phyloP scores from a whole-genome alignment of 2,888 invertebrate genomes.

The Drosophila kuntzei region DNA sequence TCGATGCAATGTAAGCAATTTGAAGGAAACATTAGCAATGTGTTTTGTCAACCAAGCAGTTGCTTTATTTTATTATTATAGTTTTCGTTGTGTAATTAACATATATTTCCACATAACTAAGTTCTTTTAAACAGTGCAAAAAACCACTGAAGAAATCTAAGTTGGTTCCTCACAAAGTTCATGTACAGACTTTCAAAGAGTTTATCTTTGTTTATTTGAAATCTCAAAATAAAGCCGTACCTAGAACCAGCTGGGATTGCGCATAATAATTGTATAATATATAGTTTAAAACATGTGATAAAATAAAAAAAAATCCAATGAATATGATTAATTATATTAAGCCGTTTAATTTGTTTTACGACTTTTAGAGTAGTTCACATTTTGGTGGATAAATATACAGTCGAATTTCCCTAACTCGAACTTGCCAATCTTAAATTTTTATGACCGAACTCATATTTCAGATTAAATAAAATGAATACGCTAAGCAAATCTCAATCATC shows the following conservation, averaged over 20 bases:
- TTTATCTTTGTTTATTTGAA: constrained; percentile 7
- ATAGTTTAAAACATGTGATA: constrained; percentile 69
- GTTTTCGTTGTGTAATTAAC: constrained; percentile 32
- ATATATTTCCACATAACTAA: constrained; percentile 23
- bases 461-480: not conserved
- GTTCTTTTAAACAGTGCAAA: constrained; percentile 24
- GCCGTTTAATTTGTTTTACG: not conserved
- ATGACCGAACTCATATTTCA: no score
- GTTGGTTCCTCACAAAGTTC: constrained; percentile 21
- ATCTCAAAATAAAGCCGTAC: constrained; percentile 21
- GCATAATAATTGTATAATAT: constrained; percentile 41
- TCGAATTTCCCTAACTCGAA: not conserved
- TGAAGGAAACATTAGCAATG: constrained; percentile 23
- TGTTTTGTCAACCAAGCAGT: constrained; percentile 33
- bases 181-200: constrained; percentile 12
- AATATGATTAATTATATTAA: constrained; percentile 13
- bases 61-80: constrained; percentile 42
- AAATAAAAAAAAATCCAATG: constrained; percentile 41
- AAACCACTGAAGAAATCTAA: not conserved
- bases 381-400: not conserved
- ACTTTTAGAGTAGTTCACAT: not conserved
- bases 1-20: constrained; percentile 91
- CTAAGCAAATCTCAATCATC: not conserved
- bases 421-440: not conserved
- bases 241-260: constrained; percentile 20